A percentile compares a stretch with the other conserved stretches of the same genome.
Conservation (phyloP, 2,888 invertebrate species). For the Falcaria lacertinaria region DNA sequence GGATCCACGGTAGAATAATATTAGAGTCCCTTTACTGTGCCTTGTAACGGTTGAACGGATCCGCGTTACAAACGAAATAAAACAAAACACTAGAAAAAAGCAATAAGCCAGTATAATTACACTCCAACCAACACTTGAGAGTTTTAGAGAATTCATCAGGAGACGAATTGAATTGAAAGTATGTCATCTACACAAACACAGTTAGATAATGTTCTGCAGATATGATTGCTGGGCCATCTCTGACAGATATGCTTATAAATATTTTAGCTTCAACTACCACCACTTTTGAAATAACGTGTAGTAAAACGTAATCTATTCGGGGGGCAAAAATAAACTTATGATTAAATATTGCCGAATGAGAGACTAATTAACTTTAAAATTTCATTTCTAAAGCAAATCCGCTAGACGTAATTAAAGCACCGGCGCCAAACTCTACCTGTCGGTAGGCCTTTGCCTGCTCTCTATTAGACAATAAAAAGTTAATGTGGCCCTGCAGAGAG, state of each 20-base stretch:
- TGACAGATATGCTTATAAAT: too few species aligned
- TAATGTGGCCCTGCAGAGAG: constrained; percentile 52
- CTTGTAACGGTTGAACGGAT: constrained; percentile 44
- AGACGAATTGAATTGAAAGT: not conserved
- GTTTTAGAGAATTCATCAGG: not conserved
- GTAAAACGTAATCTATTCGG: not conserved
- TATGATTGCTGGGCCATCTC: too few species aligned
- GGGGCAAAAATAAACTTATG: not conserved
- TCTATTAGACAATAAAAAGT: constrained; percentile 77
- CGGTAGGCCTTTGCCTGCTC: constrained; percentile 66
- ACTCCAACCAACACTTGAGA: constrained; percentile 13
- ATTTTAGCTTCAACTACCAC: too few species aligned
- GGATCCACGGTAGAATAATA: constrained; percentile 2
- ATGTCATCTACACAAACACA: too few species aligned
- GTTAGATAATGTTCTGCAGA: too few species aligned
- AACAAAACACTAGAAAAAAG: constrained; percentile 34
- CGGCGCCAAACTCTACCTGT: constrained; percentile 75
- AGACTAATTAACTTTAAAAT: constrained; percentile 45
- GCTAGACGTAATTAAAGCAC: constrained; percentile 67
- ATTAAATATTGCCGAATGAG: not conserved
- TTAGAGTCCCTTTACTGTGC: constrained; percentile 5
- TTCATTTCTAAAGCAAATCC: constrained; percentile 43
- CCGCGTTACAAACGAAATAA: constrained; percentile 31
- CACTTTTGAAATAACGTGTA: too few species aligned
- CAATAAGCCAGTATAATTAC: constrained; percentile 37